Evolutionary conservation across 2,797 vertebrate species (phyloP), one percentile per base, ranked within the genome.

Genomic region (Neosilurus hyrtlii): DNA sequence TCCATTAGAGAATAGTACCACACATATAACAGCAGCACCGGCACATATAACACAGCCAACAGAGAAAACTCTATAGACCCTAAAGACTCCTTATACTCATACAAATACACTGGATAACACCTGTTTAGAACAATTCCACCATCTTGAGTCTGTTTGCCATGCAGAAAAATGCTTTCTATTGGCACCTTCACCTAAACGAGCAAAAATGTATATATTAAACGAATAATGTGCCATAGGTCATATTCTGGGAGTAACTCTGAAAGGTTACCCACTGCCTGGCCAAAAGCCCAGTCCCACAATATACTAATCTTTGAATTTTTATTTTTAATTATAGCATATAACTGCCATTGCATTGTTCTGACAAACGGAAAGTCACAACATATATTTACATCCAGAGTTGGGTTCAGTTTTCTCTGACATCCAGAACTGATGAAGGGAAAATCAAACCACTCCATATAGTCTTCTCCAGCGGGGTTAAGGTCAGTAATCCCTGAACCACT

Each of bases 1-100:
- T 83, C 78, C 3, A 57, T 83, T 30, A 61, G 9, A 61, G 24
- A 78, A 54, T 79, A 56, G 24, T 79, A 62, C 54, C 56, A 37
- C 18, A 57, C 52, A 35, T 74, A 74, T 30, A 57, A 74, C 54
- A 76, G 74, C 11, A 43, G 74, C 20, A 43, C 12, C 20, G 30
- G 30, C 16, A 76, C 43, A 9, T 2, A 20, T 18, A 57, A 74
- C 52, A 57, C 16, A 1, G 18, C 57, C 57, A 59, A 59, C 1
- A 16, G n/a, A 52, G 49, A 52, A 57, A 35, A 20, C 3, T 30
- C 24, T 43, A 43, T 6, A 43, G 37, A 52, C 16, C 70, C n/a
- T 18, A 26, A 10, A 18, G 9, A 10, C 71, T 63, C 24, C 4
- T 18, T 30, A 52, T 11, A 49, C 35, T 49, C 10, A 24, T 6